Conservation (phyloP, 2,888 invertebrate genomes). For the Thalpophila matura region DNA sequence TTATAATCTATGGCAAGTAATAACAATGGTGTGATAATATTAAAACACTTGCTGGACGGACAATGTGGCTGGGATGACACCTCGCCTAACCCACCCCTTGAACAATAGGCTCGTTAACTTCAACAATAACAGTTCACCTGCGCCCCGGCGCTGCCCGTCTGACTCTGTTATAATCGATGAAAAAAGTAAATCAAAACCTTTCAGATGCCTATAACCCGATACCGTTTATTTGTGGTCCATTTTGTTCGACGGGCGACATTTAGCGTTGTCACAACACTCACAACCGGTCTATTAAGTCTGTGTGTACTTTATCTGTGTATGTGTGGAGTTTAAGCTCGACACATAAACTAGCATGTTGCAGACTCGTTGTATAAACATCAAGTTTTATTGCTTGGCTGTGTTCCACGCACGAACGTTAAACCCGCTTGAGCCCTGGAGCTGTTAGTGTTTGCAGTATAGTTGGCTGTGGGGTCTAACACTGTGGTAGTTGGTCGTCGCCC, state of each 20-base stretch:
- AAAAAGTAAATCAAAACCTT: slow-evolving; percentile 56
- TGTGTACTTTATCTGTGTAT: slow-evolving; percentile 59
- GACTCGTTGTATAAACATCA: slow-evolving; percentile 87
- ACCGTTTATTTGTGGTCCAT: slow-evolving; percentile 67
- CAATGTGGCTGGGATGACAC: slow-evolving; percentile 83
- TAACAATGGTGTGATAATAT: slow-evolving; percentile 76
- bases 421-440: slow-evolving; percentile 80
- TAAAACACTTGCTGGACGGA: slow-evolving; percentile 78
- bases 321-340: slow-evolving; percentile 72
- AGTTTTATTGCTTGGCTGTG: slow-evolving; percentile 90
- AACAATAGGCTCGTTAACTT: slow-evolving; percentile 86
- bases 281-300: slow-evolving; percentile 70
- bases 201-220: slow-evolving; percentile 68
- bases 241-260: slow-evolving; percentile 66
- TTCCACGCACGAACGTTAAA: slow-evolving; percentile 88
- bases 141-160: slow-evolving; percentile 60
- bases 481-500: slow-evolving; percentile 58
- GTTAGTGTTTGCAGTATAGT: slow-evolving; percentile 83
- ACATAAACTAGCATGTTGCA: slow-evolving; percentile 82
- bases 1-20: slow-evolving; percentile 25
- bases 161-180: slow-evolving; percentile 67
- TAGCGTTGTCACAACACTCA: slow-evolving; percentile 68
- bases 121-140: slow-evolving; percentile 82
- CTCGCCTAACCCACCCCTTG: slow-evolving; percentile 70
- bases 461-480: slow-evolving; percentile 73